Base-by-base conservation (phyloP, 2,797 vertebrate species). In the Coregonus ussuriensis region DNA sequence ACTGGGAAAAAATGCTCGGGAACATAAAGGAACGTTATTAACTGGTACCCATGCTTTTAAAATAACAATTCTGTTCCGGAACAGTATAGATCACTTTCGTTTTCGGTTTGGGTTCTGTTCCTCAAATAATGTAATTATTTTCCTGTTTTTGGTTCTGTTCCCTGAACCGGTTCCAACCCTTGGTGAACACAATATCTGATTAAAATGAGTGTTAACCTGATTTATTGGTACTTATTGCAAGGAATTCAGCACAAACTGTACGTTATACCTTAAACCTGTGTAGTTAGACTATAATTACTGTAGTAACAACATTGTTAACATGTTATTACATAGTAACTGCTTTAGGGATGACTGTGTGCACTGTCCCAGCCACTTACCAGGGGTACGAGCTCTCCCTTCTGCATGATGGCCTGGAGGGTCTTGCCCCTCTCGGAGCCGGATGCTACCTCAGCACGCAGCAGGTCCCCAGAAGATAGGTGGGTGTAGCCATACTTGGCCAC, bases 401-500 rank as follows among this genome's bases (percentile, higher is more conserved):
- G 96, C 98, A 99, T 99, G 92, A 98, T 98, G 86, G 96, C 96
- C 51, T 97, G 95, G 77, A 99, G 95, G 66, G 91, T 92, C 89
- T 98, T 99, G 87, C 98, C 98, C 86, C 97, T 92, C 47, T 96
- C 96, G 0, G 98, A 97, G 83, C 97, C 98, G 0, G 97, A 99
- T 76, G 91, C 84, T 91, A 99, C 98, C 91, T 99, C 98, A 0
- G 94, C 95, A 21, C 98, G 93, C 72, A 99, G 96, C 89, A 99
- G 95, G 86, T 99, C 98, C 0, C 98, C 98, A 3, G 97, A 99
- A 65, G 98, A 99, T 77, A 99, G 94, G 90, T 99, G 98, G 15
- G 98, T 99, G 94, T 96, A 99, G 88, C 97, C 98, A 31, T 99
- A 99, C 77, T 98, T 98, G 76, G 94, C 86, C 31, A 98, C 98